Percentiles rank a stretch among this genome's conserved stretches.
phyloP scores from a whole-genome alignment of 2,797 vertebrate genomes.

The Microctenopoma steveboyesi region DNA sequence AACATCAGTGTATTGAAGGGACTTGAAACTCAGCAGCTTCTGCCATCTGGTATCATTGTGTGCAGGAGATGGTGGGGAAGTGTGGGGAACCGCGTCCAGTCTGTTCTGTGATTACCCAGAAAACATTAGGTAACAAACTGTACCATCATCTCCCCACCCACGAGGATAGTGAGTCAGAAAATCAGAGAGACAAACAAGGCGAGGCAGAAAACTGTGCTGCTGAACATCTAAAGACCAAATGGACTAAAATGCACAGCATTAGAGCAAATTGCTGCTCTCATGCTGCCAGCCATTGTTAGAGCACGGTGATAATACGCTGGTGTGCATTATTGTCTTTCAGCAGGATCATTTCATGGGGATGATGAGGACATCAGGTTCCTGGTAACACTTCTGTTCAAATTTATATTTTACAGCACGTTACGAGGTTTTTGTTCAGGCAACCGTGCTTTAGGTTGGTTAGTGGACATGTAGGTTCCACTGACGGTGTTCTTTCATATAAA shows the following conservation, averaged over 20 bases:
- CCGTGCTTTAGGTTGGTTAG: background rate
- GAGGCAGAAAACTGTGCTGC: constrained; percentile 16
- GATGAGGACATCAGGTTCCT: background rate
- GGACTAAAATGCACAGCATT: constrained; percentile 26
- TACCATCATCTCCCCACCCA: constrained; percentile 64
- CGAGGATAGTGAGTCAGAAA: constrained; percentile 67
- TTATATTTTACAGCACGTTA: background rate
- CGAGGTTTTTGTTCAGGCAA: background rate
- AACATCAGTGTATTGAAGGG: constrained; percentile 6
- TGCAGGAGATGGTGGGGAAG: too few relatives aligned
- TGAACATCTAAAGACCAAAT: constrained; percentile 29
- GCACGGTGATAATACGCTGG: background rate
- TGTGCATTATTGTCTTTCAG: constrained; percentile 9
- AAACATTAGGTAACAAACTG: constrained; percentile 66
- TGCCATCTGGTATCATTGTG: constrained; percentile 8
- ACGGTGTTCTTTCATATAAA: too few relatives aligned
- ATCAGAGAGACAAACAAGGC: constrained; percentile 31
- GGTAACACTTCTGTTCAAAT: background rate
- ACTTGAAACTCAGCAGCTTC: constrained; percentile 5
- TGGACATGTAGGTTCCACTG: too few relatives aligned
- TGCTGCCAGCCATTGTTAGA: background rate
- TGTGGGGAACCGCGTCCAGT: constrained; percentile 12
- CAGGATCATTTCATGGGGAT: background rate
- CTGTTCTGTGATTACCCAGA: constrained; percentile 48
- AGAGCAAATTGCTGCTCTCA: constrained; percentile 17